These are phyloP conservation scores for Protosalanx chinensis DNA, from an alignment of 2,797 vertebrate genomes.

Conservation along the genomic window DNA sequence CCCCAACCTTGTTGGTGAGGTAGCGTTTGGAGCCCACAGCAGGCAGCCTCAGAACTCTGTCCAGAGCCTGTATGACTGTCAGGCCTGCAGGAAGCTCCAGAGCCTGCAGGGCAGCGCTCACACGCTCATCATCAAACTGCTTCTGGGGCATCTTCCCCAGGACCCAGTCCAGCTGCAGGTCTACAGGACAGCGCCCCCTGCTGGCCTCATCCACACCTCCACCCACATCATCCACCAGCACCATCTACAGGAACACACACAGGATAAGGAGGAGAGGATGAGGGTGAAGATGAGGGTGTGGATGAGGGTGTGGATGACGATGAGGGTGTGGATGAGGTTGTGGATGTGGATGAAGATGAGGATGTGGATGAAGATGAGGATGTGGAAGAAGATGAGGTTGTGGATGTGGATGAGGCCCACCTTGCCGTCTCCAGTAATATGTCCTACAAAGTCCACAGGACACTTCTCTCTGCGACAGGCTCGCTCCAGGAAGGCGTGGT, in stretches of 20 bases:
- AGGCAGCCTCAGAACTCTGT: slow-evolving; percentile 82
- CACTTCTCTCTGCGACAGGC: slow-evolving; percentile 86
- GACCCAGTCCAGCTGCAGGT: slow-evolving; percentile 90
- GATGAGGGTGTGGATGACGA: too few relatives aligned
- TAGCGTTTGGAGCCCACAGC: slow-evolving; percentile 90
- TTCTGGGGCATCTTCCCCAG: slow-evolving; percentile 93
- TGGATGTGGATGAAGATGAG: too few relatives aligned
- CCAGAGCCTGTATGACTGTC: slow-evolving; percentile 74
- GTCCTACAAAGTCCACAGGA: slow-evolving; percentile 85
- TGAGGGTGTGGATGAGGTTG: too few relatives aligned
- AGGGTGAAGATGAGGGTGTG: too few relatives aligned
- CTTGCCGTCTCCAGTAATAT: slow-evolving; percentile 81
- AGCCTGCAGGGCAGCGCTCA: slow-evolving; percentile 46
- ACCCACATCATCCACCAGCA: slow-evolving; percentile 80
- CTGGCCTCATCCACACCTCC: slow-evolving; percentile 24
- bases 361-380: too few relatives aligned
- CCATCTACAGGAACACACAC: slow-evolving; percentile 69
- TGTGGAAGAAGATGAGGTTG: too few relatives aligned
- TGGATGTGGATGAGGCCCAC: slow-evolving; percentile 49
- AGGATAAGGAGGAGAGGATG: too few relatives aligned
- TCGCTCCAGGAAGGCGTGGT: slow-evolving; percentile 69
- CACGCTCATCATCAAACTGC: slow-evolving; percentile 77
- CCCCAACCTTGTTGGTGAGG: slow-evolving; percentile 88
- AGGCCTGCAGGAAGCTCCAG: slow-evolving; percentile 75
- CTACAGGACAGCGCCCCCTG: slow-evolving; percentile 72